Base-by-base conservation (phyloP, 2,113 vertebrate genomes). In the Vulpes ferrilata region DNA sequence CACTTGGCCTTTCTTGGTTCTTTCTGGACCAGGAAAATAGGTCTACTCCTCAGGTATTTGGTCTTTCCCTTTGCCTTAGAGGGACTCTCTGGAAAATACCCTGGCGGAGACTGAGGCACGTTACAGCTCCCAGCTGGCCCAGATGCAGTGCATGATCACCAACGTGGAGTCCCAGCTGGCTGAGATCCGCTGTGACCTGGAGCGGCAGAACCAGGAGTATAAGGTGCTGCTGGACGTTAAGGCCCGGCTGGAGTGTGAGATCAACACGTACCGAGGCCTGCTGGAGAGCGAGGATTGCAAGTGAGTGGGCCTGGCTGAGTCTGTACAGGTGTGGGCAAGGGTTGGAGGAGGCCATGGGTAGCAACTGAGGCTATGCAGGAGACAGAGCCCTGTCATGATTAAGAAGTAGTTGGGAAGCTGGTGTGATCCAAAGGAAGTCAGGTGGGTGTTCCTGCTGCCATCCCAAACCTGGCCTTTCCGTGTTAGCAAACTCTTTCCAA, bases 161-260 rank as follows among this genome's bases (percentile, higher is more conserved):
- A 22, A 2, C 0, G 12, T 99, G 27, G 99, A 99, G 97, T 30
- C 90, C 2, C 98, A 99, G 86, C 57, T 99, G 71, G 65, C 71
- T 0, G 88, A 98, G 5, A 98, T 99, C 82, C 97, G 98, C 5
- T 8, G 5, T 0, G 98, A 99, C 95, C 99, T 98, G 6, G 99
- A 99, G 81, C 59, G 96, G 22, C 99, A 99, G 97, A 93, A 96
- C 96, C 98, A 98, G 2, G 99, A 99, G 59, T 99, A 99, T 97
- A 48, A 97, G 74, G 90, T 99, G 88, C 98, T 99, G 94, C 78
- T 98, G 79, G 98, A 98, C 0, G 87, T 97, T 6, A 73, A 82
- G 65, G 98, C 97, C 5, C 95, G 86, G 25, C 95, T 98, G 92
- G 98, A 99, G 92, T 17, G 88, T 0, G 98, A 98, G 97, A 98